Evolutionary conservation across 2,113 vertebrate species (phyloP).

Genomic region (Erinaceus europaeus): DNA sequence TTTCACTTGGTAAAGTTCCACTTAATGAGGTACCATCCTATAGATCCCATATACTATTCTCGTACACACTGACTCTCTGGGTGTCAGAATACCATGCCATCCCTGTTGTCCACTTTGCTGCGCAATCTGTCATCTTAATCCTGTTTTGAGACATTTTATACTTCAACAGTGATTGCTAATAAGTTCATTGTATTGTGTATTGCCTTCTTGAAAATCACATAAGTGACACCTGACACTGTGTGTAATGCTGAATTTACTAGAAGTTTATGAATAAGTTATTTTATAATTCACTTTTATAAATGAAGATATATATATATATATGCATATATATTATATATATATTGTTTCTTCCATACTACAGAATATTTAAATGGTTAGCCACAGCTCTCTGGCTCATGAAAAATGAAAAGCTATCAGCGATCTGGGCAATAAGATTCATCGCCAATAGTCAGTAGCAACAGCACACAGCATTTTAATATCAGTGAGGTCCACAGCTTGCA

Average conservation of each 20-base stretch:
- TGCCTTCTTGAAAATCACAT: not conserved
- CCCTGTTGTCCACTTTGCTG: not conserved
- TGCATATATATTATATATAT: not conserved
- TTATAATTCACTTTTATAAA: constrained; percentile 27
- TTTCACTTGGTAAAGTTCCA: constrained; percentile 16
- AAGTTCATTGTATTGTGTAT: not conserved
- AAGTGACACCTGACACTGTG: not conserved
- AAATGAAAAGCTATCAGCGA: constrained; percentile 67
- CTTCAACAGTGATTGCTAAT: not conserved
- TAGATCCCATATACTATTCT: not conserved
- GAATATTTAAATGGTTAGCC: constrained; percentile 70
- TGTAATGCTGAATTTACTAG: constrained; percentile 41
- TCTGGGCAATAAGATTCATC: constrained; percentile 65
- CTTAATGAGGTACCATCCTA: not conserved
- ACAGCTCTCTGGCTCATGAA: constrained; percentile 63
- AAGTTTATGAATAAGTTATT: constrained; percentile 39
- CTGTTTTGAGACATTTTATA: constrained; percentile 15
- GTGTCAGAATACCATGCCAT: not conserved
- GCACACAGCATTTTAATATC: constrained; percentile 69
- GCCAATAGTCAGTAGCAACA: constrained; percentile 61
- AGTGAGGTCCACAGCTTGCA: constrained; percentile 61
- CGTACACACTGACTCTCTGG: not conserved
- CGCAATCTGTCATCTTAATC: constrained; percentile 11
- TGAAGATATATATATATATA: not conserved
- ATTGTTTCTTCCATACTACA: constrained; percentile 43